phyloP scores from a whole-genome alignment of 1,140 invertebrate species.

The Uloborus diversus region DNA sequence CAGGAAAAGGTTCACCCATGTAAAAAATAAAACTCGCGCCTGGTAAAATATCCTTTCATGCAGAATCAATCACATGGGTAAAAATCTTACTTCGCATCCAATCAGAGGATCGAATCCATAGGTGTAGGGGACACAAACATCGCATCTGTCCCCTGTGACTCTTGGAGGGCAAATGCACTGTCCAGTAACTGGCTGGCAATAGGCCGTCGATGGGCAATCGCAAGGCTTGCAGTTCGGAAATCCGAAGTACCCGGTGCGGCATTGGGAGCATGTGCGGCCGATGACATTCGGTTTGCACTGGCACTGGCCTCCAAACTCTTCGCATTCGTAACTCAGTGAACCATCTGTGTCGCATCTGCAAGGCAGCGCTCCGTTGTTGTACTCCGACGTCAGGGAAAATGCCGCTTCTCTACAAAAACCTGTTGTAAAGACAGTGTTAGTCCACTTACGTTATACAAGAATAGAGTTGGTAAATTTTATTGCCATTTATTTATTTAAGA shows the following conservation, averaged over 20 bases:
- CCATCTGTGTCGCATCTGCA: constrained; percentile 93
- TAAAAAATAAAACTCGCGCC: neutral
- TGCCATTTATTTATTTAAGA: no score
- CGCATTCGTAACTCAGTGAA: constrained; percentile 86
- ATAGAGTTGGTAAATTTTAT: no score
- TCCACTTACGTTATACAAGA: no score
- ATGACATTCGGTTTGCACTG: constrained; percentile 93
- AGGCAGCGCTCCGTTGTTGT: constrained; percentile 88
- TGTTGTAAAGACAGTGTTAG: constrained; percentile 60
- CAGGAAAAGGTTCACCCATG: no score
- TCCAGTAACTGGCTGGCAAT: constrained; percentile 72
- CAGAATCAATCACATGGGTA: neutral
- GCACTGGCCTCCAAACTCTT: constrained; percentile 95
- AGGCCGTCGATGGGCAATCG: constrained; percentile 82
- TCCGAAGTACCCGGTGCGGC: constrained; percentile 90
- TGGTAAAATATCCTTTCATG: neutral
- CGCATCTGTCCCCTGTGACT: constrained; percentile 85
- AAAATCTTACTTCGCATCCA: constrained; percentile 79
- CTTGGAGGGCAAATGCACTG: constrained; percentile 66
- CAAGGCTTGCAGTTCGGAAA: constrained; percentile 94
- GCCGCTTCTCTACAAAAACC: constrained; percentile 89
- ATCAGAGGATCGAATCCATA: constrained; percentile 95
- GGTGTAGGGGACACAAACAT: constrained; percentile 85
- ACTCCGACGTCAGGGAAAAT: constrained; percentile 93
- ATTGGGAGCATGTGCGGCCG: constrained; percentile 87